Conservation (phyloP, 1,140 invertebrate species). For the Eubasilissa regina region DNA sequence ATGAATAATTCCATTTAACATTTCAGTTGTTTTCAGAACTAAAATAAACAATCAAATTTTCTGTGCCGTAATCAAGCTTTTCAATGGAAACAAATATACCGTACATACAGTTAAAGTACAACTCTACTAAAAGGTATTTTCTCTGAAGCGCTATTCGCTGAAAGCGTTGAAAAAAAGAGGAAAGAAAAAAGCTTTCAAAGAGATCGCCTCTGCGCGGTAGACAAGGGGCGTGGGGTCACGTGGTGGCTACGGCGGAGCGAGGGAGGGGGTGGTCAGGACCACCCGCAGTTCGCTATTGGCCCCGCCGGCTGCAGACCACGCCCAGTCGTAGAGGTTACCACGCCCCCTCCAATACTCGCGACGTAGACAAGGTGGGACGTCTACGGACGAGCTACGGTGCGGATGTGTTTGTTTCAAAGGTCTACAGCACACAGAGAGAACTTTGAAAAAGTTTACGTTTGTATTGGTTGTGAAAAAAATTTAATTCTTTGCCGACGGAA, state of each 20-base stretch:
- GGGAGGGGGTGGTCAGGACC: conserved; percentile 41
- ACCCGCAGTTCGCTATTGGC: conserved; percentile 51
- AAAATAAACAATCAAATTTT: neutral
- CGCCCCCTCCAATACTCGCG: conserved; percentile 49
- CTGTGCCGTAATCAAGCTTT: conserved; percentile 2
- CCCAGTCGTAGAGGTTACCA: conserved; percentile 45
- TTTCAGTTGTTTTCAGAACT: too few relatives aligned
- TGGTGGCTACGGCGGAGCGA: conserved; percentile 26
- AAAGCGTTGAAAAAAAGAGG: conserved; percentile 44
- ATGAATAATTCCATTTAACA: neutral
- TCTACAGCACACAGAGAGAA: conserved; percentile 33
- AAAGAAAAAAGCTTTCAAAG: conserved; percentile 52
- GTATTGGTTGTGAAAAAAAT: conserved; percentile 30
- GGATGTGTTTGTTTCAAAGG: conserved; percentile 35
- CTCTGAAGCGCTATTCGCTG: conserved; percentile 54
- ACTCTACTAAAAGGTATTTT: conserved; percentile 35
- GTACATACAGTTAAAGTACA: neutral
- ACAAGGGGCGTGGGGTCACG: conserved; percentile 44
- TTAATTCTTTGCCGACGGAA: conserved; percentile 48
- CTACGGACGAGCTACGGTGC: conserved; percentile 18
- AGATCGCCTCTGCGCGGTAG: conserved; percentile 44
- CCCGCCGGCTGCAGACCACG: conserved; percentile 42
- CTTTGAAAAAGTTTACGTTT: conserved; percentile 29
- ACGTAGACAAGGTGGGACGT: conserved; percentile 39
- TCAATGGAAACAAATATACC: conserved; percentile 4